These are phyloP conservation scores for Pedetes capensis DNA, from an alignment of 2,113 vertebrate species.

Conservation along the genomic window DNA sequence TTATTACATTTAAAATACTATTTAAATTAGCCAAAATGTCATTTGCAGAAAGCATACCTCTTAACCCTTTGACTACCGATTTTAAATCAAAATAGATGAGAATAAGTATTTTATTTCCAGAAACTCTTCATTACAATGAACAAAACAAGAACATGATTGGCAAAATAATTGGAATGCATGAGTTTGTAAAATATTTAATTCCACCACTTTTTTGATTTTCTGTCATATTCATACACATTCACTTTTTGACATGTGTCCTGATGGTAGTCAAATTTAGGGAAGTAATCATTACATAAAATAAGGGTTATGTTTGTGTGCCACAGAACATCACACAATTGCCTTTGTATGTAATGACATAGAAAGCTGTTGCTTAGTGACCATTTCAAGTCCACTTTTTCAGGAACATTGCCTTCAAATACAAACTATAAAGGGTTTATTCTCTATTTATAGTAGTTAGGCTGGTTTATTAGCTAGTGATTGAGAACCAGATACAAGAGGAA, in stretches of 20 bases:
- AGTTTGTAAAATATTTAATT: too few relatives aligned
- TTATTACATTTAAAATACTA: slow-evolving; percentile 16
- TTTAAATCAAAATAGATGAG: too few relatives aligned
- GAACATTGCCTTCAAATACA: background rate
- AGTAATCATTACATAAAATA: background rate
- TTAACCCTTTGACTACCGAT: too few relatives aligned
- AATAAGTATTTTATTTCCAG: too few relatives aligned
- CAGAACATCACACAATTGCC: background rate
- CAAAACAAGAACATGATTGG: too few relatives aligned
- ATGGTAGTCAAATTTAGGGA: too few relatives aligned
- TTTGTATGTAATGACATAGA: background rate
- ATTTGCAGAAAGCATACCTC: background rate
- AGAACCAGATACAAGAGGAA: background rate
- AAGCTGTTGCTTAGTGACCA: background rate
- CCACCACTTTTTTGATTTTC: too few relatives aligned
- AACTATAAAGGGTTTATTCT: background rate
- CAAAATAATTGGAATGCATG: too few relatives aligned
- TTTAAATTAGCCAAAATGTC: background rate
- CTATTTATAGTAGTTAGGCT: background rate
- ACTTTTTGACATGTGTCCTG: too few relatives aligned
- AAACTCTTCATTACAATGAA: too few relatives aligned
- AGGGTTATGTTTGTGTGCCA: background rate
- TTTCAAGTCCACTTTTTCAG: background rate
- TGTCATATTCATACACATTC: too few relatives aligned
- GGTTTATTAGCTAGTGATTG: background rate